A percentile compares a stretch with the other conserved stretches of the same genome.
phyloP scores from a whole-genome alignment of 1,140 invertebrate species.

The Cherax quadricarinatus region DNA sequence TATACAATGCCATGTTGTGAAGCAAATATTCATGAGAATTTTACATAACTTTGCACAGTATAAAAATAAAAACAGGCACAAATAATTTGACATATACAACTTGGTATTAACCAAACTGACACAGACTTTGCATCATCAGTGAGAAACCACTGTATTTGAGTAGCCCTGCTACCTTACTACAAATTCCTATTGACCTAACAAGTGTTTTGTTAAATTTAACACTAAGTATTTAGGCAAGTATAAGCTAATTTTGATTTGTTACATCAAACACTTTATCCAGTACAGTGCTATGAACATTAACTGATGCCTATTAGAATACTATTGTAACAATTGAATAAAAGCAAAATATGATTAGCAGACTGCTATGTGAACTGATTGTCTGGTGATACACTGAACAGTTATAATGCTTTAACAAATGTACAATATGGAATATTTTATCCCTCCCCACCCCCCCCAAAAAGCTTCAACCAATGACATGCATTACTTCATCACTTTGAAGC shows the following conservation, averaged over 20 bases:
- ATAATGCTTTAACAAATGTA: too few species aligned
- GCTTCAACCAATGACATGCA: too few species aligned
- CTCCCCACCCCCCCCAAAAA: too few species aligned
- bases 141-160: neutral
- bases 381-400: too few species aligned
- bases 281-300: too few species aligned
- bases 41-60: slow-evolving; percentile 34
- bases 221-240: neutral
- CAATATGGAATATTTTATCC: too few species aligned
- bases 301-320: too few species aligned
- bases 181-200: neutral
- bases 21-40: neutral
- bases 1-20: neutral
- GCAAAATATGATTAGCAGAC: too few species aligned
- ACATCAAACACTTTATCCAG: neutral
- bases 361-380: too few species aligned
- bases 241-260: neutral
- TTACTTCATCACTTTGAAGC: too few species aligned
- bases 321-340: too few species aligned
- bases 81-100: neutral
- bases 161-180: neutral
- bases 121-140: neutral
- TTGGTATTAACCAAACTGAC: neutral
- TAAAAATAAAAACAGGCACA: slow-evolving; percentile 9
- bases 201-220: neutral